phyloP scores from a whole-genome alignment of 2,888 invertebrate species.

The Leptopilina drosophilae region DNA sequence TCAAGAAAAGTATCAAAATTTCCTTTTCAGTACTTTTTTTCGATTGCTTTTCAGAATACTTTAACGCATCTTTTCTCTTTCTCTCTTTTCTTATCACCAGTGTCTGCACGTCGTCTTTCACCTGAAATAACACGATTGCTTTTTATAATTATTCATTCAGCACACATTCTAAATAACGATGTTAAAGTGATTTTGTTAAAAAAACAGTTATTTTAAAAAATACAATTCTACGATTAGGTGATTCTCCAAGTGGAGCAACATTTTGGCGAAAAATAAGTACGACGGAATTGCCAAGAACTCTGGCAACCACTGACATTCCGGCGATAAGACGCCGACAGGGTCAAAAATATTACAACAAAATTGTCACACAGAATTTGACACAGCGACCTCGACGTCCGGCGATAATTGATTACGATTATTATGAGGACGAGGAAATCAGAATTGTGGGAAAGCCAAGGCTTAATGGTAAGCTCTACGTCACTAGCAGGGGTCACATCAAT shows the following conservation, averaged over 20 bases:
- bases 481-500: slow-evolving; percentile 83
- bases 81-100: neutral
- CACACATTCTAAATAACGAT: slow-evolving; percentile 30
- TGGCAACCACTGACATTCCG: slow-evolving; percentile 60
- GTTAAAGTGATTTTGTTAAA: slow-evolving; percentile 25
- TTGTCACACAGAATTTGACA: slow-evolving; percentile 48
- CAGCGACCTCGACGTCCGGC: slow-evolving; percentile 68
- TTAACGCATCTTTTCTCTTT: slow-evolving; percentile 3
- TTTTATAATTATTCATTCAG: slow-evolving; percentile 44
- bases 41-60: slow-evolving; percentile 21
- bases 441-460: slow-evolving; percentile 79
- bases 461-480: slow-evolving; percentile 81
- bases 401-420: slow-evolving; percentile 82
- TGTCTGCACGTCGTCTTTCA: slow-evolving; percentile 19
- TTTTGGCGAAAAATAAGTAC: slow-evolving; percentile 74
- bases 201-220: neutral
- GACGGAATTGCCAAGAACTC: slow-evolving; percentile 67
- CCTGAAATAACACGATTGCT: slow-evolving; percentile 15
- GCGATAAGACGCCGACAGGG: slow-evolving; percentile 60
- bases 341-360: slow-evolving; percentile 51
- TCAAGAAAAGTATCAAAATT: neutral
- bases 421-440: slow-evolving; percentile 82
- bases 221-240: slow-evolving; percentile 65
- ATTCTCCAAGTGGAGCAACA: slow-evolving; percentile 66
- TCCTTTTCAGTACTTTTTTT: neutral